Evolutionary conservation across 2,888 invertebrate genomes (phyloP).

Genomic region (Polydrusus tereticollis): DNA sequence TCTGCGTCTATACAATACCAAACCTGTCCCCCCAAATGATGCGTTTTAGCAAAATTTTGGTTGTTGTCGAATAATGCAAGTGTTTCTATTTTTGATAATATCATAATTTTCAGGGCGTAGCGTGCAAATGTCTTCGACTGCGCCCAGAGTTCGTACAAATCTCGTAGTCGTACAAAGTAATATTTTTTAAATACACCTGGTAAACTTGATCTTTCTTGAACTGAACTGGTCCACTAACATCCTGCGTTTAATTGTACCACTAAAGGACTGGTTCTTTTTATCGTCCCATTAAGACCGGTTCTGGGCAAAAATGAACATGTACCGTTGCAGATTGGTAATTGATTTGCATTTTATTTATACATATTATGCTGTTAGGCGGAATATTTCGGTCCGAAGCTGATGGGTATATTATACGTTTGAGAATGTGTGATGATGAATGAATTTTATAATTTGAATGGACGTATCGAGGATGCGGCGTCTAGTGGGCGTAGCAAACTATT

Average conservation of each 20-base stretch:
- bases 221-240: slow-evolving; percentile 39
- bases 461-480: neutral
- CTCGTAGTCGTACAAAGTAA: neutral
- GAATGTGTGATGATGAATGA: neutral
- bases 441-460: neutral
- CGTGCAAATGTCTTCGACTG: no score
- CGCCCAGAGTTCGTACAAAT: no score
- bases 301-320: slow-evolving; percentile 37
- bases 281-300: slow-evolving; percentile 41
- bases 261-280: slow-evolving; percentile 39
- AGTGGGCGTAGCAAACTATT: neutral
- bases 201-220: slow-evolving; percentile 3
- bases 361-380: slow-evolving; percentile 4
- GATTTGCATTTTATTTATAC: slow-evolving; percentile 32
- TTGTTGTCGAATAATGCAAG: no score
- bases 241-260: slow-evolving; percentile 43
- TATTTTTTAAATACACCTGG: neutral
- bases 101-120: no score
- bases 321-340: slow-evolving; percentile 43
- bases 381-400: neutral
- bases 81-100: no score
- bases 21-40: no score
- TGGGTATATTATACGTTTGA: neutral
- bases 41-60: no score
- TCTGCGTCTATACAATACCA: no score